Evolutionary conservation across 2,888 invertebrate species (phyloP), one percentile per base, ranked within the genome.

Genomic region (Periphyllus acericola): DNA sequence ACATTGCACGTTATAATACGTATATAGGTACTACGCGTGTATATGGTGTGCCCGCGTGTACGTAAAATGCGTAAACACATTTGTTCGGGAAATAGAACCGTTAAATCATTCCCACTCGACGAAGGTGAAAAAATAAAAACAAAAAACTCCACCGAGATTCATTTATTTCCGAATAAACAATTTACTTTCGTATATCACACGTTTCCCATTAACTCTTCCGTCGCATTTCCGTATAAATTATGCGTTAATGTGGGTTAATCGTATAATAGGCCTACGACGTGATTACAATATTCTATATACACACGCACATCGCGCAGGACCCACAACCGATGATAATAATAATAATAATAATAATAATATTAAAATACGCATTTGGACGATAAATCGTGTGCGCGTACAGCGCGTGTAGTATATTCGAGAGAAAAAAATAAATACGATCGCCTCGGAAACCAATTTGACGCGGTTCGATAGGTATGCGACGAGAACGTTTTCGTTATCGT

Each of bases 221-320:
- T 72, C 52, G 52, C 17, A n/a, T 32, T 83, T 74, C 21, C 34
- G 72, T 55, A 74, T 83, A 55, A 83, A 83, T 74, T 83, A 74
- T 55, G 32, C 1, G 9, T 19, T 34, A 36, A 34, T 34, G 52
- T 34, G n/a, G 25, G 9, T 34, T 34, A 83, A 52, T 52, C 52
- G 72, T 32, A 32, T 14, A 14, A 14, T 0, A 25, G 25, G 11
- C 21, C 9, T n/a, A 17, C n/a, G 14, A 46, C 46, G 46, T 46
- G 46, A 46, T 46, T 46, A 46, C 3, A n/a, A n/a, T n/a, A n/a
- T n/a, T n/a, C n/a, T n/a, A n/a, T n/a, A n/a, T n/a, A n/a, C n/a
- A n/a, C n/a, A n/a, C n/a, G n/a, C n/a, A 46, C 46, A 46, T 14
- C 46, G 46, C 14, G 46, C 46, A 46, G 46, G n/a, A n/a, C n/a